These are phyloP conservation scores for Artibeus lituratus DNA, from an alignment of 2,797 vertebrate genomes.

Conservation along the genomic window DNA sequence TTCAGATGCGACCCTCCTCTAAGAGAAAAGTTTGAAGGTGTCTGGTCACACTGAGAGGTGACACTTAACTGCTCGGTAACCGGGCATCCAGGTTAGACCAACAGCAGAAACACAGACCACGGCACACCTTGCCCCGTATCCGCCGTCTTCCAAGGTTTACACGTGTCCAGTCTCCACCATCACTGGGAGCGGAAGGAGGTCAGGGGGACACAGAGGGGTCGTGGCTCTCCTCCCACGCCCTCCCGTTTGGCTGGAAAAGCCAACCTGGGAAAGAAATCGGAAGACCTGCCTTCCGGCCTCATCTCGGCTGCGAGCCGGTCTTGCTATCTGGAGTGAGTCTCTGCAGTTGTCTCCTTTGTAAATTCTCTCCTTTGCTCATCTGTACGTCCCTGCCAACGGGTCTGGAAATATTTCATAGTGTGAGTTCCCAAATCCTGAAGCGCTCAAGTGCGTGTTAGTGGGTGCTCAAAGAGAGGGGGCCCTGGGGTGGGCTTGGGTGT, in stretches of 20 bases:
- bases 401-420: background rate
- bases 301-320: background rate
- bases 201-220: background rate
- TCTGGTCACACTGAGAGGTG: background rate
- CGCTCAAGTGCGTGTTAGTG: background rate
- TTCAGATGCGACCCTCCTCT: background rate
- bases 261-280: background rate
- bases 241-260: background rate
- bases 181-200: background rate
- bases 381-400: background rate
- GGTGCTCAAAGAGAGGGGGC: background rate
- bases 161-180: background rate
- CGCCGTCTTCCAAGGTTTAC: background rate
- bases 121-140: background rate
- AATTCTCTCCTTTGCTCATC: background rate
- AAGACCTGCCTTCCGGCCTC: background rate
- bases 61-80: background rate
- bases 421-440: constrained; percentile 9
- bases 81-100: background rate
- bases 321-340: background rate
- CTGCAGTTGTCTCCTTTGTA: background rate
- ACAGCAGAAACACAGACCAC: background rate
- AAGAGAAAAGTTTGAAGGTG: background rate
- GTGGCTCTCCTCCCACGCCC: background rate
- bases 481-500: background rate